phyloP scores from a whole-genome alignment of 2,113 vertebrate species.

The Chloebia gouldiae region DNA sequence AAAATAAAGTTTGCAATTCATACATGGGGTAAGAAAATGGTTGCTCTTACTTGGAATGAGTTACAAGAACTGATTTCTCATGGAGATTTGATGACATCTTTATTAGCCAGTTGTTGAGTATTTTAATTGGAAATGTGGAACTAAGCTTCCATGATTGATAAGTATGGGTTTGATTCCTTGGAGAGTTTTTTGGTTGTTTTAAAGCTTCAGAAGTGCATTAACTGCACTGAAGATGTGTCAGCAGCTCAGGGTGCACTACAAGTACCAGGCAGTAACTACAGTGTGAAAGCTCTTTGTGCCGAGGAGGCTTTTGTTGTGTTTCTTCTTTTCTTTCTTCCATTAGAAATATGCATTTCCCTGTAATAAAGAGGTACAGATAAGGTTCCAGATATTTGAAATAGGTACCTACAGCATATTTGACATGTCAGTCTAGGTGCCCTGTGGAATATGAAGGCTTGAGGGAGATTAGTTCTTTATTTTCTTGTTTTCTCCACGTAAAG shows the following conservation, averaged over 20 bases:
- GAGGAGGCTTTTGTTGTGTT: neutral
- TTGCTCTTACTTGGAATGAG: neutral
- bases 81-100: neutral
- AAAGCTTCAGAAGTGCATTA: neutral
- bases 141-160: slow-evolving; percentile 56
- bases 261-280: neutral
- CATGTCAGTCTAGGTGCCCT: neutral
- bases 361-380: neutral
- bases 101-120: neutral
- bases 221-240: neutral
- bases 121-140: slow-evolving; percentile 20
- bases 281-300: neutral
- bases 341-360: neutral
- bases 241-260: neutral
- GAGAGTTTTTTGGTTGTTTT: neutral
- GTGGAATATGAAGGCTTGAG: neutral
- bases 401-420: neutral
- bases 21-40: neutral
- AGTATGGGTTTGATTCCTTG: neutral
- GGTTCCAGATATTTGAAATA: neutral
- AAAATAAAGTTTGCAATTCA: neutral
- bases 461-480: neutral
- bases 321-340: neutral
- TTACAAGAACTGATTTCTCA: neutral
- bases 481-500: neutral